These are phyloP conservation scores for Fulica atra DNA, from an alignment of 2,113 vertebrate species.

Conservation along the genomic window DNA sequence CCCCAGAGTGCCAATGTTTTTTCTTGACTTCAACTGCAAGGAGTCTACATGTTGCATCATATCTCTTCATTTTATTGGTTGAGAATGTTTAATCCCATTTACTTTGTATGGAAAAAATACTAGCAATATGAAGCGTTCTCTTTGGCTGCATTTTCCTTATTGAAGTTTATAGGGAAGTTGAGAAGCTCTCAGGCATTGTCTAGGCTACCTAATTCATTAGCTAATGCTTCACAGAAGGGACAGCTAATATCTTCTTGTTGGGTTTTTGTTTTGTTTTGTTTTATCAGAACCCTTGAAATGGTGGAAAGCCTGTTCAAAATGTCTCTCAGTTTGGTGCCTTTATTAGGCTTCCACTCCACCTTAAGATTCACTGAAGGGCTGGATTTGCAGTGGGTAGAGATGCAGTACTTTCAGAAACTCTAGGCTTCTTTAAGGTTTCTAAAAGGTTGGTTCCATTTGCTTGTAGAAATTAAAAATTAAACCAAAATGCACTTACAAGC, in stretches of 20 bases:
- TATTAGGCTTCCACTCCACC: neutral
- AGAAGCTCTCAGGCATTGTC: neutral
- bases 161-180: neutral
- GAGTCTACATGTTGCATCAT: neutral
- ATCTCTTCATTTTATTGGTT: neutral
- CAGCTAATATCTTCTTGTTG: neutral
- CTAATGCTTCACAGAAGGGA: neutral
- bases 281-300: neutral
- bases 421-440: neutral
- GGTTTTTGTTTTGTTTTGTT: too few species aligned
- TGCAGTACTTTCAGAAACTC: neutral
- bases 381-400: neutral
- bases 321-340: neutral
- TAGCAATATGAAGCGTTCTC: neutral
- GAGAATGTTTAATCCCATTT: neutral
- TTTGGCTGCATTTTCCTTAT: neutral
- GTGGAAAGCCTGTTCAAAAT: neutral
- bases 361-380: neutral
- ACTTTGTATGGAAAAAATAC: neutral
- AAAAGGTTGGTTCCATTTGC: neutral
- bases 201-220: neutral
- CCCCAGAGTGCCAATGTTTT: neutral
- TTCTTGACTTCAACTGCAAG: neutral
- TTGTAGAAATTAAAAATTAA: neutral
- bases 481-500: neutral